Evolutionary conservation across 1,140 invertebrate species (phyloP).

Genomic region (Drosophila teissieri): DNA sequence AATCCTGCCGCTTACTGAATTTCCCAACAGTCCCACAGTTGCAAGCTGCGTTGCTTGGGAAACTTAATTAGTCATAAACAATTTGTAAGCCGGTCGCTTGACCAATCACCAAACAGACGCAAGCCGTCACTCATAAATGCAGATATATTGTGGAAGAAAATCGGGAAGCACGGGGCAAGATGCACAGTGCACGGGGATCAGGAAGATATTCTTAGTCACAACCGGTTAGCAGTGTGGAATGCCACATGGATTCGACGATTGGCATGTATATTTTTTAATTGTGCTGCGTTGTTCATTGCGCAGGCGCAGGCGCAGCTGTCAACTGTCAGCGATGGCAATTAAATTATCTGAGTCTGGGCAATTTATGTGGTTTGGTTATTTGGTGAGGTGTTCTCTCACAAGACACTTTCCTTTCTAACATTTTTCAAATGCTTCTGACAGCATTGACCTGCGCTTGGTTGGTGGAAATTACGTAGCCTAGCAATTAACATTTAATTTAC

Average conservation of each 20-base stretch:
- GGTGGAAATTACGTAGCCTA: conserved; percentile 20
- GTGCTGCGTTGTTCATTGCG: conserved; percentile 46
- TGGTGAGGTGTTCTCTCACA: conserved; percentile 3
- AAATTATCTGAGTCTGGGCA: conserved; percentile 41
- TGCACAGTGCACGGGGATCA: no score
- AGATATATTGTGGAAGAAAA: conserved; percentile 15
- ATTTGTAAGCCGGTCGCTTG: conserved; percentile 53
- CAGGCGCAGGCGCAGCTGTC: conserved; percentile 66
- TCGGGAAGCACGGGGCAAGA: neutral
- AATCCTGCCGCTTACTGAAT: conserved; percentile 7
- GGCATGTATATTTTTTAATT: conserved; percentile 31
- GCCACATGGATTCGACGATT: conserved; percentile 36
- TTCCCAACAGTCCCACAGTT: conserved; percentile 12
- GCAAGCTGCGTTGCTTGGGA: conserved; percentile 6
- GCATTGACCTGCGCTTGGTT: conserved; percentile 21
- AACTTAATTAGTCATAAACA: conserved; percentile 48
- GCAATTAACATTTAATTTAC: conserved; percentile 55
- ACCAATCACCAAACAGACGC: conserved; percentile 42
- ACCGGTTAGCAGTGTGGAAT: conserved; percentile 40
- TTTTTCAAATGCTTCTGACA: neutral
- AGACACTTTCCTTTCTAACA: conserved; percentile 9
- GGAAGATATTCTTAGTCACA: conserved; percentile 27
- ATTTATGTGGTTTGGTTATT: conserved; percentile 11
- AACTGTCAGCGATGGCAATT: conserved; percentile 34
- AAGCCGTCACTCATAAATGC: conserved; percentile 46